Percentiles rank a stretch among this genome's conserved stretches.
Conservation (phyloP, 2,888 invertebrate species). For the Argynnis bischoffii region DNA sequence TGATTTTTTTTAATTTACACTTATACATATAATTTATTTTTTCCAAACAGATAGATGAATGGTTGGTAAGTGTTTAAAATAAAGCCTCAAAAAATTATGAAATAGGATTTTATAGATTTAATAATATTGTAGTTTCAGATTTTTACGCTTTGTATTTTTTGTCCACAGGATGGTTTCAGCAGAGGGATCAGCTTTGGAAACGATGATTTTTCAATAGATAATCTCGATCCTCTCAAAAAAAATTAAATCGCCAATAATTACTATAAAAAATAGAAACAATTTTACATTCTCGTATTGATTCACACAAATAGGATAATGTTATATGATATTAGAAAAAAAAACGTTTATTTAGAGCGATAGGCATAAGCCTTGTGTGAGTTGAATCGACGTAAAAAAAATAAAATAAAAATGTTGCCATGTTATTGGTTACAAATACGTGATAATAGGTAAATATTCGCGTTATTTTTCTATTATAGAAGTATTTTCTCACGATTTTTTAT, state of each 20-base stretch:
- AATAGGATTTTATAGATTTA: not conserved
- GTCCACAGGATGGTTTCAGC: constrained; percentile 92
- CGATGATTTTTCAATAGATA: constrained; percentile 97
- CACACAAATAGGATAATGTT: constrained; percentile 57
- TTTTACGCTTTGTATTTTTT: constrained; percentile 50
- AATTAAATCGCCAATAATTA: constrained; percentile 65
- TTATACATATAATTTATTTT: constrained; percentile 15
- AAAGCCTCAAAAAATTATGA: not conserved
- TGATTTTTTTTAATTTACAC: not conserved
- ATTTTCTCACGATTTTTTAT: constrained; percentile 51
- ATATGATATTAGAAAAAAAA: constrained; percentile 16
- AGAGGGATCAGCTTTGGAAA: constrained; percentile 93
- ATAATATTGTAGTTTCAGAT: not conserved
- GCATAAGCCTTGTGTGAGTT: constrained; percentile 62
- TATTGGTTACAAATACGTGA: constrained; percentile 72
- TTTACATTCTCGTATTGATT: constrained; percentile 53
- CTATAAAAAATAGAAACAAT: constrained; percentile 49
- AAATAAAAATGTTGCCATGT: constrained; percentile 68
- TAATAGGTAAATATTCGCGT: constrained; percentile 55
- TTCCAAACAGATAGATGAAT: constrained; percentile 12
- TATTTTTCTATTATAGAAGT: constrained; percentile 55
- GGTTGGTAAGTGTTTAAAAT: constrained; percentile 1
- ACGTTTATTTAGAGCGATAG: not conserved
- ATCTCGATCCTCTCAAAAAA: constrained; percentile 95
- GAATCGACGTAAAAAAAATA: constrained; percentile 43